Evolutionary conservation across 2,113 vertebrate species (phyloP).

Genomic region (Leiothrix lutea): DNA sequence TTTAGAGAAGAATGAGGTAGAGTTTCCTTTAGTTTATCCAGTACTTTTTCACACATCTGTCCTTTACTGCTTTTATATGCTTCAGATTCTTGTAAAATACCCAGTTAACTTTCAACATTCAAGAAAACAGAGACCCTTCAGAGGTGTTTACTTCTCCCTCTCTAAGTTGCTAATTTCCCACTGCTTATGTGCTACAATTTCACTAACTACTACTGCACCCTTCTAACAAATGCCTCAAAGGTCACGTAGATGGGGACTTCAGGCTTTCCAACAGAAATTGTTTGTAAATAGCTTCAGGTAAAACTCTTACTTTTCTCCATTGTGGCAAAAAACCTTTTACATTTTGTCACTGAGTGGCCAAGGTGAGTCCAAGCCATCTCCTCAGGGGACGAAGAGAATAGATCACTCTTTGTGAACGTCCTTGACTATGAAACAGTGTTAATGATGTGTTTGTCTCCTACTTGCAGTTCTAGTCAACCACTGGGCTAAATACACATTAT

Average conservation of each 20-base stretch:
- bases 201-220: neutral
- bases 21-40: slow-evolving; percentile 66
- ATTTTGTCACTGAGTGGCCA: neutral
- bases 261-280: neutral
- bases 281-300: neutral
- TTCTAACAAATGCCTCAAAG: neutral
- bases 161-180: neutral
- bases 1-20: slow-evolving; percentile 73
- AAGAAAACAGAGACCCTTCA: slow-evolving; percentile 18
- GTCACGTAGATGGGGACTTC: neutral
- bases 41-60: slow-evolving; percentile 35
- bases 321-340: neutral
- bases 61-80: slow-evolving; percentile 20
- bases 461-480: neutral
- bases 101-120: neutral
- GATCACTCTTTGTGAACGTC: neutral
- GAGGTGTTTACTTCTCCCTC: slow-evolving; percentile 24
- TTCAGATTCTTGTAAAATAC: slow-evolving; percentile 35
- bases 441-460: neutral
- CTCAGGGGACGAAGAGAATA: rapidly evolving
- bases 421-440: neutral
- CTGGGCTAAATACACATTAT: neutral
- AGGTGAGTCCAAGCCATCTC: neutral
- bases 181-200: neutral
- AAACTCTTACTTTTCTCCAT: neutral